Evolutionary conservation across 64 coral and sea anemone species (phyloP).

Genomic region (Platygyra sinensis): DNA sequence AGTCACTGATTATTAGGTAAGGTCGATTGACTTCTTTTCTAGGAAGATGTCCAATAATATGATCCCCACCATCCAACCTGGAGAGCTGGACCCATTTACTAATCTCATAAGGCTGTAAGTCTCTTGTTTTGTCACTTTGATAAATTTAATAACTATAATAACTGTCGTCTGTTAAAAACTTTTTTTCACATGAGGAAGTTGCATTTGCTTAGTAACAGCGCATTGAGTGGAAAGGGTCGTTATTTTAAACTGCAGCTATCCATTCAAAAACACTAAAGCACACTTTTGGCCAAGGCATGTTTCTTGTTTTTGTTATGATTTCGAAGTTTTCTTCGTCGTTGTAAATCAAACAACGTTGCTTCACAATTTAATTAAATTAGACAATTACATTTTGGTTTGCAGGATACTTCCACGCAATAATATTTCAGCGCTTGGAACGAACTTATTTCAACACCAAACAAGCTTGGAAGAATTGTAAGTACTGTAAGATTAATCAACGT

Average conservation of each 20-base stretch:
- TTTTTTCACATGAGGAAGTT: no score
- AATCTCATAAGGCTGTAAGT: slow-evolving; percentile 22
- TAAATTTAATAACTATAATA: not conserved
- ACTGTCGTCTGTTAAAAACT: not conserved
- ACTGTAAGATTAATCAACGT: not conserved
- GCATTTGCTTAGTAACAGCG: no score
- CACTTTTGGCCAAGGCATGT: not conserved
- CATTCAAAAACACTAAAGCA: no score
- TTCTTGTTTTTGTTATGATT: no score
- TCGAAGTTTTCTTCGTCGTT: no score
- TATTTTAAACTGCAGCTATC: no score
- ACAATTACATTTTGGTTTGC: not conserved
- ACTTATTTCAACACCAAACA: slow-evolving; percentile 53
- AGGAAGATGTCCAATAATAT: slow-evolving; percentile 48
- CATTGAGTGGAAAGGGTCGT: no score
- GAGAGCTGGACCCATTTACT: slow-evolving; percentile 53
- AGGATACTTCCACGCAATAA: slow-evolving; percentile 5
- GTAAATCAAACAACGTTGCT: no score
- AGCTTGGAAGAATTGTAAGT: not conserved
- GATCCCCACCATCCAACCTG: slow-evolving; percentile 27
- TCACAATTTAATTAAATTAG: no score
- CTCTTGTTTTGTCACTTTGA: not conserved
- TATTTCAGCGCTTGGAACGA: not conserved
- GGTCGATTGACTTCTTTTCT: not conserved
- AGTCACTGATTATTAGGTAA: no score